Conservation (phyloP, 2,797 vertebrate genomes). For the Natrix natrix region DNA sequence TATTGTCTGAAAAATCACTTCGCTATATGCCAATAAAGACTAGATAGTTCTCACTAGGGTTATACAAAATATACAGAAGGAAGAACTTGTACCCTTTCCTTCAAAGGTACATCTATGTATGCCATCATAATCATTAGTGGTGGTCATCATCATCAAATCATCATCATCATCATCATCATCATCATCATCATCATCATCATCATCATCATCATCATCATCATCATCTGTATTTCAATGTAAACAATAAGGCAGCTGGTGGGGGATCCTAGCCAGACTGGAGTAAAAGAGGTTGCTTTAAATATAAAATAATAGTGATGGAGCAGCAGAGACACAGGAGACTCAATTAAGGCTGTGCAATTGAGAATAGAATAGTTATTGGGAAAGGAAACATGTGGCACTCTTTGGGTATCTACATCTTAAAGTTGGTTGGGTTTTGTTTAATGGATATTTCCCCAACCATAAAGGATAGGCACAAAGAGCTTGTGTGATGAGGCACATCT, state of each 20-base stretch:
- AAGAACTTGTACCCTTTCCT: background rate
- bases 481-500: background rate
- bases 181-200: background rate
- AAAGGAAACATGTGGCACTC: background rate
- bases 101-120: background rate
- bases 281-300: background rate
- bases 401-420: background rate
- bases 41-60: background rate
- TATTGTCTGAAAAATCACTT: background rate
- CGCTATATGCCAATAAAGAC: background rate
- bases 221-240: background rate
- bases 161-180: background rate
- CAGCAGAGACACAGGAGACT: background rate
- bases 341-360: background rate
- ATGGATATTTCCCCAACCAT: background rate
- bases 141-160: background rate
- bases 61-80: background rate
- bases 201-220: background rate
- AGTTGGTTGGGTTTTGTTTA: background rate
- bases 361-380: background rate
- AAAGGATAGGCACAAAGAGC: background rate
- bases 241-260: background rate
- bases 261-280: background rate
- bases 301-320: background rate
- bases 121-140: background rate